Evolutionary conservation across 2,797 vertebrate genomes (phyloP), one percentile per base, ranked within the genome.

Genomic region (Gymnocypris eckloni): DNA sequence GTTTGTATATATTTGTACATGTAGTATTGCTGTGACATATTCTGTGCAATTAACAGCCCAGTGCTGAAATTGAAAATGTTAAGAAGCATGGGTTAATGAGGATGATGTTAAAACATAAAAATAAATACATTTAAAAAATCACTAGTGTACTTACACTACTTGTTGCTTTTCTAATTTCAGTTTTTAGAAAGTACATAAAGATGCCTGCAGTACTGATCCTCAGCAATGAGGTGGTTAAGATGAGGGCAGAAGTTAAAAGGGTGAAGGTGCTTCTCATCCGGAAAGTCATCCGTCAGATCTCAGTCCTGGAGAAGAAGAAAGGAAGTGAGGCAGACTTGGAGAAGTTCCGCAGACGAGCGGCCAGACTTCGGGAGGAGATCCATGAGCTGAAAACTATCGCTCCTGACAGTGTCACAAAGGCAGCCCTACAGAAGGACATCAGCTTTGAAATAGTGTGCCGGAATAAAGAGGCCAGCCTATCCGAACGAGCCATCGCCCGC

Each of bases 231-330:
- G 97, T 99, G 91, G 97, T 99, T 90, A 97, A 94, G 92, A 97
- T 99, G 98, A 97, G 98, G 91, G 97, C 96, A 92, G 98, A 98
- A 89, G 96, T 99, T 90, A 99, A 97, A 93, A 96, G 96, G 90
- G 93, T 97, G 67, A 96, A 94, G 92, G 96, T 95, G 72, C 89
- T 98, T 89, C 93, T 96, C 89, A 96, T 97, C 90, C 96, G 98
- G 87, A 98, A 95, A 91, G 90, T 99, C 86, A 96, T 95, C 1
- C 95, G 98, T 59, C 96, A 97, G 86, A 97, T 97, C 0, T 16
- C 83, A 0, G 92, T 92, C 37, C 91, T 99, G 73, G 98, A 97
- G 92, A 94, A 95, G 52, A 99, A 96, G 93, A 99, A 97, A 93
- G 98, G 97, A 28, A 95, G 94, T 3, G 96, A 97, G 87, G 89